Conservation (phyloP, 2,113 vertebrate species). For the Chiloscyllium plagiosum region DNA sequence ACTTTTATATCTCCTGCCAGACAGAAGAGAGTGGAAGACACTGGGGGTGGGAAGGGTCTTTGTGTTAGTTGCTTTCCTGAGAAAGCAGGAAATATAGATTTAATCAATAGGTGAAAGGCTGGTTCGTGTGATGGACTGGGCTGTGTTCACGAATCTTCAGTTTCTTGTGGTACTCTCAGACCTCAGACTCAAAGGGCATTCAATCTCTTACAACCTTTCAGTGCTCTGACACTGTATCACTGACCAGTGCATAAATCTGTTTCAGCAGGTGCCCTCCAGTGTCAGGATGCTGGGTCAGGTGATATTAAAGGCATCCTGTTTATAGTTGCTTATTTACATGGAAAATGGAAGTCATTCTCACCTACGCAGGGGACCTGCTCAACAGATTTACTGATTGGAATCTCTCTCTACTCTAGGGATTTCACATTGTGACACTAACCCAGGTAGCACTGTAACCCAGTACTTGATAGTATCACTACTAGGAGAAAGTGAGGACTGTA, state of each 20-base stretch:
- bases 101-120: too few relatives aligned
- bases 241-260: neutral
- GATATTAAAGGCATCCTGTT: neutral
- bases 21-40: too few relatives aligned
- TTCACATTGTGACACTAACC: neutral
- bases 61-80: too few relatives aligned
- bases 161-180: neutral
- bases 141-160: too few relatives aligned
- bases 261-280: neutral
- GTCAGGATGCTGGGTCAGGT: too few relatives aligned
- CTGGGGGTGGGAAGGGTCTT: too few relatives aligned
- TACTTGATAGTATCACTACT: neutral
- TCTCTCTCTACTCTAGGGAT: neutral
- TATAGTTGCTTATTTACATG: slow-evolving; percentile 20
- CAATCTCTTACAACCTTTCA: neutral
- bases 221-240: neutral
- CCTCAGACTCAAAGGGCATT: neutral
- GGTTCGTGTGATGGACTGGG: too few relatives aligned
- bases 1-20: too few relatives aligned
- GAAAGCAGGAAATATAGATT: too few relatives aligned
- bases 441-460: neutral
- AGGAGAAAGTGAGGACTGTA: too few relatives aligned
- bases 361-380: slow-evolving; percentile 1
- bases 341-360: neutral
- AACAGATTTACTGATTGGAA: neutral